Base-by-base conservation (phyloP, 2,113 vertebrate genomes). In the Pelobates fuscus region DNA sequence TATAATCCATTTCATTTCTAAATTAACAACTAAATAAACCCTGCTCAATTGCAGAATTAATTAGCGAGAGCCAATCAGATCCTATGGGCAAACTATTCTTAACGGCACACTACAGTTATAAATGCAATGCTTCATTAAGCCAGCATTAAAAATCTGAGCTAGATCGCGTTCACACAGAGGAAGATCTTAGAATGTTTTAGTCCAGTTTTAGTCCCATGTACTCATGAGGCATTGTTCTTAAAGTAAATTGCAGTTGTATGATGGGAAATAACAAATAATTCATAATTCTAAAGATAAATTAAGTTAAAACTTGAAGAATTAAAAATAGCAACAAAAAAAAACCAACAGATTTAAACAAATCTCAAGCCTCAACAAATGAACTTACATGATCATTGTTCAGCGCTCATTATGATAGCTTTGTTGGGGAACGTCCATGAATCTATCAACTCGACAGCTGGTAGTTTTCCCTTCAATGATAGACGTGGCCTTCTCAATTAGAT, bases 401-500 rank as follows among this genome's bases (percentile, higher is more conserved):
- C 8, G 17, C 24, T 67, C 24, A 67, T 59, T 30, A 46, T 27
- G 24, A 46, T 18, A 37, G 12, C 18, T 18, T 57, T 58, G 21
- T 43, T 58, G 21, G 24, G 21, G 26, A 23, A 7, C 20, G 24
- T 65, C 37, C 20, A 65, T 65, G 12, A 25, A 23, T 60, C 23
- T 18, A 66, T 29, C n/a, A 46, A 29, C 10, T 30, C 11, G 44
- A 24, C 55, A 67, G 23, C 44, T n/a, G 26, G 25, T 63, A 63
- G 17, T 30, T 6, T 54, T 52, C 55, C 26, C 18, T 49, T 17
- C 29, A 61, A 25, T 46, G 20, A 76, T 29, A 58, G 63, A 44
- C 26, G 41, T 49, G 41, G 63, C 64, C 24, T 23, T 37, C 20
- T 67, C 25, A 24, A 46, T 32, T 61, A 59, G 23, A 20, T n/a